Conservation (phyloP, 2,113 vertebrate genomes). For the Lontra canadensis region DNA sequence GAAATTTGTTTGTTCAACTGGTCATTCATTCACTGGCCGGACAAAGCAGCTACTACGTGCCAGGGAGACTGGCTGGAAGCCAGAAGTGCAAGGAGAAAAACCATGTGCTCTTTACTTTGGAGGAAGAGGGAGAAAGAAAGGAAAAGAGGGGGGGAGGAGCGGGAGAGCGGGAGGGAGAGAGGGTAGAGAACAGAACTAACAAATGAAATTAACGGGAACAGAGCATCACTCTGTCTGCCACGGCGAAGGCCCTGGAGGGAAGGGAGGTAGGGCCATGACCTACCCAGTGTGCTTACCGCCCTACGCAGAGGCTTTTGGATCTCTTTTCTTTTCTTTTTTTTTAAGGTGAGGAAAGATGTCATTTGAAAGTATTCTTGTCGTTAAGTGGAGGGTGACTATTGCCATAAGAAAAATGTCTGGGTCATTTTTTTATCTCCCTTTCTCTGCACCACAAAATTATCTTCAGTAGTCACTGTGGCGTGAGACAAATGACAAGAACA, state of each 20-base stretch:
- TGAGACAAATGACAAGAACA: not conserved
- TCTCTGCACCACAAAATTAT: not conserved
- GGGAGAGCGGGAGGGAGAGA: not conserved
- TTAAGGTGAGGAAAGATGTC: not conserved
- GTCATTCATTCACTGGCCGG: not conserved
- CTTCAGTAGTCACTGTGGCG: not conserved
- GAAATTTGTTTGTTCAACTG: not conserved
- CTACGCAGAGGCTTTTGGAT: not conserved
- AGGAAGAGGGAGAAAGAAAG: not conserved
- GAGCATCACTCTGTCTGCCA: rapidly evolving
- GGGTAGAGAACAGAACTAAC: not conserved
- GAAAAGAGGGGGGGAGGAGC: not conserved
- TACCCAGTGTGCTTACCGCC: rapidly evolving
- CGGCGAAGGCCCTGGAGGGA: rapidly evolving
- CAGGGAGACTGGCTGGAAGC: not conserved
- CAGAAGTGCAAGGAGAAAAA: not conserved
- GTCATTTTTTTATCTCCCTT: not conserved
- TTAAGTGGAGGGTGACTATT: not conserved
- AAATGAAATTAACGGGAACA: no score
- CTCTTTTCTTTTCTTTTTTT: not conserved
- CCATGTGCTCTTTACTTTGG: not conserved
- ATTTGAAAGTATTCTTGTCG: not conserved
- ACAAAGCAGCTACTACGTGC: no score
- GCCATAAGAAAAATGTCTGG: not conserved
- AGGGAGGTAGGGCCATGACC: rapidly evolving